Conservation (phyloP, 92 coral and sea anemone genomes). For the Epizoanthus ramosus region DNA sequence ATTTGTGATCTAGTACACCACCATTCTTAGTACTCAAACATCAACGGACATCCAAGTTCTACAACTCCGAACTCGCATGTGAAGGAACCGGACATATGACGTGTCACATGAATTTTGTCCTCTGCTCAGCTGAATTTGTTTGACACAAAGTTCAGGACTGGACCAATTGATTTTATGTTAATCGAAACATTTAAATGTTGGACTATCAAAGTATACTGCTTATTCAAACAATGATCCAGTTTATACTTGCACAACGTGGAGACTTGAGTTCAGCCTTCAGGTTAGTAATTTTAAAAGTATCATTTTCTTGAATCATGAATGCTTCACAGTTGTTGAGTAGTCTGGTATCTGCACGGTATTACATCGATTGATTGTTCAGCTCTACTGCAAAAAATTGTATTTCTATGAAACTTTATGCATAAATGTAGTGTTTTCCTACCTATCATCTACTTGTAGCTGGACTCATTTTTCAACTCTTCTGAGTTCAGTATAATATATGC, state of each 20-base stretch:
- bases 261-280: slow-evolving; percentile 1
- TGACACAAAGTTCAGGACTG: neutral
- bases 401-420: neutral
- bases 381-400: neutral
- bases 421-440: slow-evolving; percentile 3
- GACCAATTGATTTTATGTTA: neutral
- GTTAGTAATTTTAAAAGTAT: neutral
- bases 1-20: too few species aligned
- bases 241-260: slow-evolving; percentile 8
- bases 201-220: slow-evolving; percentile 6
- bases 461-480: too few species aligned
- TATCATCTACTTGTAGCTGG: neutral
- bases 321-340: neutral
- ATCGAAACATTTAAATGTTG: slow-evolving; percentile 4
- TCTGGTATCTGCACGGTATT: neutral
- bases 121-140: neutral
- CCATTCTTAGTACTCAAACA: too few species aligned
- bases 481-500: too few species aligned
- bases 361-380: slow-evolving; percentile 3
- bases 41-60: too few species aligned
- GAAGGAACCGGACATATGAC: slow-evolving; percentile 4
- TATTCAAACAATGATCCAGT: neutral
- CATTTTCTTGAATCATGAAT: neutral
- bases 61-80: neutral
- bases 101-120: too few species aligned